These are phyloP conservation scores for Oryzias woworae DNA, from an alignment of 2,113 vertebrate genomes.

Conservation along the genomic window DNA sequence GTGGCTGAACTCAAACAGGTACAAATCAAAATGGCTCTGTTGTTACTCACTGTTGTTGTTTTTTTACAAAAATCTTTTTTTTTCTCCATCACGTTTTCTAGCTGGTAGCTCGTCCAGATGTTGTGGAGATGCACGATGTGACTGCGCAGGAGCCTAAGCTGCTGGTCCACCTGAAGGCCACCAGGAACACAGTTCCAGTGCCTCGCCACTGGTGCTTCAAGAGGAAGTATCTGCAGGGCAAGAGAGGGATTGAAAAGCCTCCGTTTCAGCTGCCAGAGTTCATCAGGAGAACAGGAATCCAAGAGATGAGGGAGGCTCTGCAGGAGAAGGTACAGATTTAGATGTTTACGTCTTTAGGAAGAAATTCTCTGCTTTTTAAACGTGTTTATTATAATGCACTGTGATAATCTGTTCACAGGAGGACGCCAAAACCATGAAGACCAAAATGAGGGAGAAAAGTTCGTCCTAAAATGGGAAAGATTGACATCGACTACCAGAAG, in stretches of 20 bases:
- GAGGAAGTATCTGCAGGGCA: slow-evolving; percentile 86
- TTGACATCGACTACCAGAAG: slow-evolving; percentile 96
- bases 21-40: neutral
- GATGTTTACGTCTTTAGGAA: neutral
- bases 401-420: slow-evolving; percentile 71
- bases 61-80: neutral
- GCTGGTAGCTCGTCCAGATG: slow-evolving; percentile 89
- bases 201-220: slow-evolving; percentile 85
- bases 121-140: slow-evolving; percentile 96
- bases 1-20: slow-evolving; percentile 98
- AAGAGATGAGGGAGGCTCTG: slow-evolving; percentile 94
- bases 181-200: slow-evolving; percentile 90
- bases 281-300: slow-evolving; percentile 91
- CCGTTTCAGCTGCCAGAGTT: slow-evolving; percentile 93
- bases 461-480: slow-evolving; percentile 94
- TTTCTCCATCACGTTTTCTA: slow-evolving; percentile 32
- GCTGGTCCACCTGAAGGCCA: slow-evolving; percentile 91
- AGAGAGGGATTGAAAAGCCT: slow-evolving; percentile 92
- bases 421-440: slow-evolving; percentile 95
- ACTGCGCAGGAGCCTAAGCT: slow-evolving; percentile 92
- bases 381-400: too few species aligned
- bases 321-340: slow-evolving; percentile 86
- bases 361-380: neutral
- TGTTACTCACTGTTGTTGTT: too few species aligned
- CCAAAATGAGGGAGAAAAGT: slow-evolving; percentile 98